Evolutionary conservation across 1,140 invertebrate genomes (phyloP).

Genomic region (Trypoxylus dichotomus): DNA sequence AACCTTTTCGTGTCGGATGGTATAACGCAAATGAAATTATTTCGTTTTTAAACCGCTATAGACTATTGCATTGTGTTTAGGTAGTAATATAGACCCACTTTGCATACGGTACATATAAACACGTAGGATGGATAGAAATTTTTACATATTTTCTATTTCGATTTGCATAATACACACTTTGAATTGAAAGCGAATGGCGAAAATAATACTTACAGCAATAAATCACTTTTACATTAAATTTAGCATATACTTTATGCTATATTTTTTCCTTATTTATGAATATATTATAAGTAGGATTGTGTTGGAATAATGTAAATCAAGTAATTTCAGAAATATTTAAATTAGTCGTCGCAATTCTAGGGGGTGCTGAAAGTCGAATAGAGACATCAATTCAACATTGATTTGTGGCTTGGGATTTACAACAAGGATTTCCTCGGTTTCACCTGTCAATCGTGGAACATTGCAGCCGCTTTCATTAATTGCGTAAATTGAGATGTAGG

Average conservation of each 20-base stretch:
- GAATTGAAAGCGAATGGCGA: not conserved
- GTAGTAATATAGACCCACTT: not conserved
- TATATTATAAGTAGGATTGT: not conserved
- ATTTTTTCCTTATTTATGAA: not conserved
- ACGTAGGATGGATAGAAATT: not conserved
- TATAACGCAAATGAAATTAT: not conserved
- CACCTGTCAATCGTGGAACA: not conserved
- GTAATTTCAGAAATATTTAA: not conserved
- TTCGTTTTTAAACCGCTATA: not conserved
- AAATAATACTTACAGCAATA: not conserved
- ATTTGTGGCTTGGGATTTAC: not conserved
- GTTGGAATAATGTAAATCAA: not conserved
- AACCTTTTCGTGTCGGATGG: not conserved
- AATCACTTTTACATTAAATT: not conserved
- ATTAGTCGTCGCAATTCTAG: not conserved
- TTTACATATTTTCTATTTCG: conserved; percentile 1
- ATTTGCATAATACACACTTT: conserved; percentile 9
- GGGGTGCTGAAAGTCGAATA: no score
- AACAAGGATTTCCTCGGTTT: not conserved
- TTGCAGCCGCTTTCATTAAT: not conserved
- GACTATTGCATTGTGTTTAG: not conserved
- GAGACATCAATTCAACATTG: not conserved
- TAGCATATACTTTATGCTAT: not conserved
- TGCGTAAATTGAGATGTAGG: not conserved
- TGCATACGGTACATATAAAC: not conserved